These are phyloP conservation scores for Lissonota sp. DNA, from an alignment of 2,888 invertebrate genomes.

Conservation along the genomic window DNA sequence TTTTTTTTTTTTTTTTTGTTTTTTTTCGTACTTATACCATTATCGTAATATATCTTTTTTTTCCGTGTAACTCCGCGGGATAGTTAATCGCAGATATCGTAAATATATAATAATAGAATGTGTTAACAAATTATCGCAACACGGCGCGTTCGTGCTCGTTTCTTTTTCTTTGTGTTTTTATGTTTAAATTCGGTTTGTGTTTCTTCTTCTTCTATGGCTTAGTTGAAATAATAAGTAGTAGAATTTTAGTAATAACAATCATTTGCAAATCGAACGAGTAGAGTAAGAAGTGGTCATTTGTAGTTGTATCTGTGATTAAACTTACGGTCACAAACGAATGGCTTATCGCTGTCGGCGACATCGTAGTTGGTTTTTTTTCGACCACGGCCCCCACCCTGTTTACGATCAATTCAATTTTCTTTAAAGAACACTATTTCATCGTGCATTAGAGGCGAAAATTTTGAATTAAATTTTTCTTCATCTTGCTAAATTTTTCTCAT, in stretches of 20 bases:
- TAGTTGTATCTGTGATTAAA: constrained; percentile 85
- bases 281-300: constrained; percentile 79
- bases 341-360: constrained; percentile 93
- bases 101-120: constrained; percentile 76
- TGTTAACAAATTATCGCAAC: constrained; percentile 77
- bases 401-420: constrained; percentile 27
- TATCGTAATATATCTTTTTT: constrained; percentile 73
- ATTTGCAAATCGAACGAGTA: constrained; percentile 70
- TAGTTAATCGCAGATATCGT: constrained; percentile 72
- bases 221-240: constrained; percentile 69
- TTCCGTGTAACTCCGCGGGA: constrained; percentile 71
- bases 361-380: constrained; percentile 86
- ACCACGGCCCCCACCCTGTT: constrained; percentile 84
- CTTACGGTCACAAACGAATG: constrained; percentile 96
- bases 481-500: no score
- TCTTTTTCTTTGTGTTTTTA: constrained; percentile 44
- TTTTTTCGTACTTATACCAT: constrained; percentile 72
- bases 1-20: constrained; percentile 59
- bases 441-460: no score
- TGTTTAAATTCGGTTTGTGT: neutral
- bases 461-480: no score
- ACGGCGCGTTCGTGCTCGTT: constrained; percentile 70
- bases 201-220: constrained; percentile 61
- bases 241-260: constrained; percentile 67
- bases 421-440: no score